Evolutionary conservation across 2,888 invertebrate genomes (phyloP).

Genomic region (Folsomia manolachei): DNA sequence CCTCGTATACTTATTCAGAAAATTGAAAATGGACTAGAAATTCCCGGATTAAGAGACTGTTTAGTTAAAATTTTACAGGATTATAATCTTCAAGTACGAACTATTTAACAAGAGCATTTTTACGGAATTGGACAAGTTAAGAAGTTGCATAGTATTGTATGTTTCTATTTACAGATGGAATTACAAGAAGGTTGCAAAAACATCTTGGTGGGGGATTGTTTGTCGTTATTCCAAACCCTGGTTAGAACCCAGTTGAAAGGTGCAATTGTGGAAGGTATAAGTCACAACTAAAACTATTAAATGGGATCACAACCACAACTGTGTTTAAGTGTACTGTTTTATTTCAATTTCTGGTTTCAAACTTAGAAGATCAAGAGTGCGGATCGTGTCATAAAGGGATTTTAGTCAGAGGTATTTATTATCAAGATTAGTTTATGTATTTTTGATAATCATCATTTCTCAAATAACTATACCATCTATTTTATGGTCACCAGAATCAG

Average conservation of each 20-base stretch:
- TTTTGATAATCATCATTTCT: background rate
- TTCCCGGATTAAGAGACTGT: conserved; percentile 84
- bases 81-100: conserved; percentile 76
- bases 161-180: conserved; percentile 62
- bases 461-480: no score
- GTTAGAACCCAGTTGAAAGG: conserved; percentile 76
- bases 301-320: background rate
- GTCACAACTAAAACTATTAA: background rate
- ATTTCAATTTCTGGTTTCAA: no score
- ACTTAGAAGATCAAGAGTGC: conserved; percentile 73
- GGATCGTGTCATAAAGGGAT: conserved; percentile 74
- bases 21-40: conserved; percentile 78
- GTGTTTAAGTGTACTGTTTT: conserved; percentile 20
- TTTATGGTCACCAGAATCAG: conserved; percentile 67
- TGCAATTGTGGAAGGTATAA: conserved; percentile 62
- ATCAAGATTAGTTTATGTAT: background rate
- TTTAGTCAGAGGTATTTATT: conserved; percentile 64
- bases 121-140: no score
- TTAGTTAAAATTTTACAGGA: conserved; percentile 93
- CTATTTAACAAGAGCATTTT: no score
- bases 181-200: conserved; percentile 86
- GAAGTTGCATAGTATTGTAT: no score
- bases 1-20: conserved; percentile 80
- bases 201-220: conserved; percentile 86
- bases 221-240: conserved; percentile 77